Conservation (phyloP, 2,888 invertebrate species). For the Sesia apiformis region DNA sequence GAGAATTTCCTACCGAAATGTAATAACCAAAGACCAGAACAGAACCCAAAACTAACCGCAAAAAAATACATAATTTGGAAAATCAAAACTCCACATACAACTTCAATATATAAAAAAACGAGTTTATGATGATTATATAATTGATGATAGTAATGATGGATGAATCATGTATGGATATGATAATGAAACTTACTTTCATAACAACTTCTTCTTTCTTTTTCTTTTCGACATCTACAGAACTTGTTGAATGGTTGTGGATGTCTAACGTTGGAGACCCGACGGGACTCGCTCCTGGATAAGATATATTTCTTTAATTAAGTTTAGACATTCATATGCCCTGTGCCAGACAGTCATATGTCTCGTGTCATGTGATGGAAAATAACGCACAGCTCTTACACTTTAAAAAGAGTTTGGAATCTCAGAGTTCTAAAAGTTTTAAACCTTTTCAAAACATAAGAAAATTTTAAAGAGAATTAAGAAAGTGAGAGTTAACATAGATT, state of each 20-base stretch:
- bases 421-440: too few species aligned
- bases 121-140: not conserved
- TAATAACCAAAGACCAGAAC: not conserved
- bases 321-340: too few species aligned
- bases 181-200: conserved; percentile 57
- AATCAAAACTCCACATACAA: conserved; percentile 47
- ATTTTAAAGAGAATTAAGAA: too few species aligned
- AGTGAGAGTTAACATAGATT: too few species aligned
- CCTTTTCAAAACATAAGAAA: too few species aligned
- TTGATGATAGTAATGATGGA: not conserved
- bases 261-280: conserved; percentile 80
- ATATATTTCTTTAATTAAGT: not conserved
- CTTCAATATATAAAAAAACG: conserved; percentile 8
- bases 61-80: conserved; percentile 25
- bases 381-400: too few species aligned
- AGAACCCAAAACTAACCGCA: conserved; percentile 45
- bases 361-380: too few species aligned
- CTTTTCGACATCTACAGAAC: conserved; percentile 81
- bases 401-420: too few species aligned
- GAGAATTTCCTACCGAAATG: conserved; percentile 2
- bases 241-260: conserved; percentile 86
- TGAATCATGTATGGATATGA: too few species aligned
- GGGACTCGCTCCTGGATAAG: conserved; percentile 78
- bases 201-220: conserved; percentile 78
- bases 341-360: too few species aligned